Base-by-base conservation (phyloP, 2,113 vertebrate genomes). In the Xyrauchen texanus region DNA sequence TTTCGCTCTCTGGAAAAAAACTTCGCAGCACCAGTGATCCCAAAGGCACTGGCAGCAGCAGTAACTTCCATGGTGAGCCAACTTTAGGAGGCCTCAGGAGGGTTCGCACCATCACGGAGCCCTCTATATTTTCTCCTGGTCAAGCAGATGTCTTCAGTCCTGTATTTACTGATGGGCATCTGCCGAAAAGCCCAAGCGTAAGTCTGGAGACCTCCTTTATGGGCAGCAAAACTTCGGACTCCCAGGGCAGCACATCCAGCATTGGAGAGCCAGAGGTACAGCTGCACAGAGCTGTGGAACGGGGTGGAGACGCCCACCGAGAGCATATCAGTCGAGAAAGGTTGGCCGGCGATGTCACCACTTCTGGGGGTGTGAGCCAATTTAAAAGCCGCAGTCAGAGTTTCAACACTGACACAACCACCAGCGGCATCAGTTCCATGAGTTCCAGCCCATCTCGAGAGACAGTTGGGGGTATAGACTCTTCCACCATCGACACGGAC, bases 401-500 rank as follows among this genome's bases (percentile, higher is more conserved):
- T 91, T 98, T 99, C 86, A 99, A 99, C 89, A 99, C 98, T 61
- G 98, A 99, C 91, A 99, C 98, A 21, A 98, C 98, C 21, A 99
- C 98, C 65, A 99, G 98, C 64, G 97, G 98, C 71, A 98, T 99
- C 90, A 99, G 98, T 88, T 99, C 98, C 47, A 99, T 99, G 97
- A 99, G 98, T 86, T 99, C 98, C 51, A 98, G 96, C 88, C 98
- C 98, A 10, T 99, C 98, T 13, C 90, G 97, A 75, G 97, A 99
- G 90, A 98, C 96, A 0, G 96, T 98, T 57, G 91, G 91, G 1
- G 94, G 94, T 80, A 91, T 94, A 0, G 97, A 98, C 79, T 88
- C 95, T 55, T 86, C 94, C 52, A 86, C 95, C 0, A 90, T 94
- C 80, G 98, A 98, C 81, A 96, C 96, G 6, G 97, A 99, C 91